These are phyloP conservation scores for Rhinoraja longicauda DNA, from an alignment of 2,797 vertebrate genomes.

Conservation along the genomic window DNA sequence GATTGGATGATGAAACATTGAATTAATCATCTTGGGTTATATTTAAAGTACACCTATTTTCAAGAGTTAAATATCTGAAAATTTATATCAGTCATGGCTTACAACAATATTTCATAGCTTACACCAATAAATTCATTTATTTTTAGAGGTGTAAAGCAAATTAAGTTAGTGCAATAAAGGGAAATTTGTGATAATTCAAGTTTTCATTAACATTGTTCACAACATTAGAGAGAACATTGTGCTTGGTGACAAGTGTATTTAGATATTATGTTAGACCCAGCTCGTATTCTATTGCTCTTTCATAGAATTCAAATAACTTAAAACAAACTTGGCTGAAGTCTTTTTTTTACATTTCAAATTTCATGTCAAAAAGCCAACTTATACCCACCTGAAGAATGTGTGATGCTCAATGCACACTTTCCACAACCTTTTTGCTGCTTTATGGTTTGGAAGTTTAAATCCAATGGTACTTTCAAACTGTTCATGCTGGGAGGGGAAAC, in stretches of 20 bases:
- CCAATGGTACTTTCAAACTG: slow-evolving; percentile 98
- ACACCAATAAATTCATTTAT: background rate
- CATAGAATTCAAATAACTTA: background rate
- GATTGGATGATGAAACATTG: background rate
- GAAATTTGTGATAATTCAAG: background rate
- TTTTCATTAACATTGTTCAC: background rate
- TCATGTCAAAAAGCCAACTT: background rate
- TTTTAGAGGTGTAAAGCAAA: background rate
- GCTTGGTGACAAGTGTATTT: background rate
- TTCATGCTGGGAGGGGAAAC: slow-evolving; percentile 70
- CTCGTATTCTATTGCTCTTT: background rate
- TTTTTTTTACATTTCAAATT: background rate
- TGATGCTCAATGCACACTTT: slow-evolving; percentile 98
- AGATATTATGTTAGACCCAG: background rate
- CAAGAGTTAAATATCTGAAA: background rate
- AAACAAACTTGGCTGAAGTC: background rate
- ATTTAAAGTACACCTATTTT: background rate
- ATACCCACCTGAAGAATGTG: slow-evolving; percentile 87
- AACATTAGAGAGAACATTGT: background rate
- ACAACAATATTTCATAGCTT: background rate
- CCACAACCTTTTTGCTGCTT: slow-evolving; percentile 93
- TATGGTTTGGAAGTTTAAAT: slow-evolving; percentile 94
- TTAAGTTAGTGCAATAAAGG: background rate
- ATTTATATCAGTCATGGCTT: background rate
- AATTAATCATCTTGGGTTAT: background rate